Evolutionary conservation across 1,140 invertebrate species (phyloP).

Genomic region (Pseudomyrmex gracilis): DNA sequence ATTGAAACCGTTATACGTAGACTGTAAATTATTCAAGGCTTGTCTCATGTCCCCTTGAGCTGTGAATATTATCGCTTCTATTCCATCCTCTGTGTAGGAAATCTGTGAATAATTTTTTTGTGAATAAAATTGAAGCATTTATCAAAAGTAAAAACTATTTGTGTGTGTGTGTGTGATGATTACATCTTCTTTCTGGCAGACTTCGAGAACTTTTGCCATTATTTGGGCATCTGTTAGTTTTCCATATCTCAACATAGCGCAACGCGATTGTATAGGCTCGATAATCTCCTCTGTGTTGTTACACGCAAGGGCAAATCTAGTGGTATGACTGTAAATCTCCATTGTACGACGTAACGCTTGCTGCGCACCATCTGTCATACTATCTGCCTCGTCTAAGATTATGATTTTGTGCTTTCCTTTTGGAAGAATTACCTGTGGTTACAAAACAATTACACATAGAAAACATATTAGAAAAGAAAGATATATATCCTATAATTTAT

Average conservation of each 20-base stretch:
- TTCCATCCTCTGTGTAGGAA: conserved; percentile 96
- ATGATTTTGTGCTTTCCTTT: conserved; percentile 98
- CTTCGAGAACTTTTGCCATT: conserved; percentile 91
- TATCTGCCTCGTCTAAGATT: conserved; percentile 99
- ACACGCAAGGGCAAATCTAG: conserved; percentile 98
- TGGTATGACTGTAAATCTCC: conserved; percentile 99
- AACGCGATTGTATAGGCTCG: conserved; percentile 99
- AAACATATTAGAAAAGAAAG: neutral
- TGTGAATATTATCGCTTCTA: conserved; percentile 98
- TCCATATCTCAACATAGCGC: conserved; percentile 98
- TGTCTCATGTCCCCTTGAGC: conserved; percentile 99
- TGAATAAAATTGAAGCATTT: conserved; percentile 8
- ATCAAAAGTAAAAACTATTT: neutral
- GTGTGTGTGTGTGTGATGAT: conserved; percentile 43
- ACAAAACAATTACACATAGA: conserved; percentile 1
- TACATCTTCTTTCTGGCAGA: conserved; percentile 92
- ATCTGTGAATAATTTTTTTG: conserved; percentile 79
- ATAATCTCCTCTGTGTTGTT: conserved; percentile 99
- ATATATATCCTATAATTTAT: neutral
- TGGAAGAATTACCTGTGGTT: conserved; percentile 92
- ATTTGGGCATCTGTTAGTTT: conserved; percentile 96
- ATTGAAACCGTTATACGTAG: conserved; percentile 97
- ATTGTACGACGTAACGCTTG: conserved; percentile 98
- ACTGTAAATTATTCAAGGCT: conserved; percentile 99
- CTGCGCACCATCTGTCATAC: conserved; percentile 99